Percentiles rank a stretch among this genome's conserved stretches.
These are phyloP conservation scores for Furnarius figulus DNA, from an alignment of 2,113 vertebrate genomes.

Conservation along the genomic window DNA sequence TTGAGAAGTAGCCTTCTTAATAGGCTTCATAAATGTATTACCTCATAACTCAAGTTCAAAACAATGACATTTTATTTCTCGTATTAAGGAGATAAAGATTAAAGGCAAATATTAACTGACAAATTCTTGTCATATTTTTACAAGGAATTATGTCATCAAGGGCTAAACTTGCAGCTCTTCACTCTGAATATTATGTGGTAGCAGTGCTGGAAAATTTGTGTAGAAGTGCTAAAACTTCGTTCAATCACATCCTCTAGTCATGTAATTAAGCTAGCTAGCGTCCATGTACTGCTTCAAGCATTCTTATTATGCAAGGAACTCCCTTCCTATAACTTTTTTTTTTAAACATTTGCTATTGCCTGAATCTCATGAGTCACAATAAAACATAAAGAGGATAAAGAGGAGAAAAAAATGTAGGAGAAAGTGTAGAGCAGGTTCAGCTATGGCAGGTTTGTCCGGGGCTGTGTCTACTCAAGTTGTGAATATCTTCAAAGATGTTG, in stretches of 20 bases:
- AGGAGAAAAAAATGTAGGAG: background rate
- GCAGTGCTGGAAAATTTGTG: background rate
- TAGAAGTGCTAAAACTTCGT: background rate
- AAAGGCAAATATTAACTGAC: background rate
- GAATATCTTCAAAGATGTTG: background rate
- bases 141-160: background rate
- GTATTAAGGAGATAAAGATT: background rate
- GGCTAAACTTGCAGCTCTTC: background rate
- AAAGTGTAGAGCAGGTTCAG: background rate
- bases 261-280: background rate
- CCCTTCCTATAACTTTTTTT: background rate
- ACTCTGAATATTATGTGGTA: background rate
- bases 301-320: background rate
- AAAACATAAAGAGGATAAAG: background rate
- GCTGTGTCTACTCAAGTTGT: background rate
- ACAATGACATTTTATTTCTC: background rate
- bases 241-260: background rate
- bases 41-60: background rate
- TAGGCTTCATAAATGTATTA: background rate
- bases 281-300: background rate
- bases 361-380: background rate
- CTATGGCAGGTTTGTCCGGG: background rate
- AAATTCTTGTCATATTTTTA: background rate
- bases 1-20: background rate
- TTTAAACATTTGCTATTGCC: background rate